Evolutionary conservation across 1,140 invertebrate species (phyloP).

Genomic region (Eupeodes corollae): DNA sequence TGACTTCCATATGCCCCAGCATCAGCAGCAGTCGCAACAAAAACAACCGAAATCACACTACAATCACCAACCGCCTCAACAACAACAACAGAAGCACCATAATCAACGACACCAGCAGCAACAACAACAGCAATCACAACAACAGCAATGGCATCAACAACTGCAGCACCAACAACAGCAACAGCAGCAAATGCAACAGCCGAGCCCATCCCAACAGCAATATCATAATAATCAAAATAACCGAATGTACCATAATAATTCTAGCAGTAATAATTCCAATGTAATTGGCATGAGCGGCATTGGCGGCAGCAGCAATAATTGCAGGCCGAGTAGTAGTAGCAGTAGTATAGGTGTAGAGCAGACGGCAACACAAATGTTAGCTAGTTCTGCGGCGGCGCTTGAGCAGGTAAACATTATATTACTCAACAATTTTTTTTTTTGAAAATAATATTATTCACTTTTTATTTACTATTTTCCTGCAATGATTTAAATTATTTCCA

Average conservation of each 20-base stretch:
- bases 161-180: conserved; percentile 9
- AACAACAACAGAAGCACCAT: conserved; percentile 10
- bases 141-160: conserved; percentile 8
- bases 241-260: conserved; percentile 6
- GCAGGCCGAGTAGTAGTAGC: conserved; percentile 15
- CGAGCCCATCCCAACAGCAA: neutral
- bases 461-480: neutral
- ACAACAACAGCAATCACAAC: conserved; percentile 11
- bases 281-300: neutral
- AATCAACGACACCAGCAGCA: conserved; percentile 8
- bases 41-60: conserved; percentile 18
- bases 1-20: neutral
- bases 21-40: conserved; percentile 12
- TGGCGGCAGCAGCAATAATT: conserved; percentile 9
- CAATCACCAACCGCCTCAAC: conserved; percentile 14
- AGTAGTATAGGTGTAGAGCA: neutral
- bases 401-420: conserved; percentile 19
- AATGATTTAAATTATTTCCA: no score
- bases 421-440: neutral
- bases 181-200: conserved; percentile 11
- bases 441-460: neutral
- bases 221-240: neutral
- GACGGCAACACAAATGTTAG: conserved; percentile 19
- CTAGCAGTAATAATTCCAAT: conserved; percentile 6
- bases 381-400: conserved; percentile 23